Evolutionary conservation across 2,113 vertebrate species (phyloP).

Genomic region (Canis aureus): DNA sequence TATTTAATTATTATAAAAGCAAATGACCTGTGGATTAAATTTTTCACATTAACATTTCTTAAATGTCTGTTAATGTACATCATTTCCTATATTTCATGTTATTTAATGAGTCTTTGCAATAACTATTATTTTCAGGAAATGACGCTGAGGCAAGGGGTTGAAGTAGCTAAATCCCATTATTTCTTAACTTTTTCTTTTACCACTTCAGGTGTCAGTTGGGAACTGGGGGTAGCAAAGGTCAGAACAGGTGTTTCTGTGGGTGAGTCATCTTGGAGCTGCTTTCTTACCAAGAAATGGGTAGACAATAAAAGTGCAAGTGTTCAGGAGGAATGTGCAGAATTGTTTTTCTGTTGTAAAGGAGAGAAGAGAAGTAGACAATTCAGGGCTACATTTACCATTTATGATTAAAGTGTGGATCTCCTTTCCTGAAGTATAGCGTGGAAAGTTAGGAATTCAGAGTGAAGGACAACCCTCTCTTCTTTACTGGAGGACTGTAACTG

Average conservation of each 20-base stretch:
- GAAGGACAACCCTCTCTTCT: not conserved
- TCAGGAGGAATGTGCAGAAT: not conserved
- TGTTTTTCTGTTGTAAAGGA: not conserved
- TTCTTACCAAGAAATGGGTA: not conserved
- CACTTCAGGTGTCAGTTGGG: not conserved
- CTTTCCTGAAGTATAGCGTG: not conserved
- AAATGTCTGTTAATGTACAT: not conserved
- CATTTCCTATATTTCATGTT: not conserved
- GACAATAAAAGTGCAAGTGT: not conserved
- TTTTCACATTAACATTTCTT: slow-evolving; percentile 20
- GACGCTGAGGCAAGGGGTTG: not conserved
- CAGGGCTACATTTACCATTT: not conserved
- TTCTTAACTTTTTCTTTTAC: not conserved
- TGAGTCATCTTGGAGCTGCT: not conserved
- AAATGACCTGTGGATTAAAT: not conserved
- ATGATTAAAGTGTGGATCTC: not conserved
- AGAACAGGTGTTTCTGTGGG: not conserved
- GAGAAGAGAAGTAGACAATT: not conserved
- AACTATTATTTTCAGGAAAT: not conserved
- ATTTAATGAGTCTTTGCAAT: not conserved
- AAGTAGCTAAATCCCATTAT: not conserved
- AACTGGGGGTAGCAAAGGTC: not conserved
- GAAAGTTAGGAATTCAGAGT: not conserved
- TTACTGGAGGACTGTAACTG: not conserved
- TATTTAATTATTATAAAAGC: not conserved